phyloP scores from a whole-genome alignment of 2,113 vertebrate genomes.

The Pelecanoides urinatrix region DNA sequence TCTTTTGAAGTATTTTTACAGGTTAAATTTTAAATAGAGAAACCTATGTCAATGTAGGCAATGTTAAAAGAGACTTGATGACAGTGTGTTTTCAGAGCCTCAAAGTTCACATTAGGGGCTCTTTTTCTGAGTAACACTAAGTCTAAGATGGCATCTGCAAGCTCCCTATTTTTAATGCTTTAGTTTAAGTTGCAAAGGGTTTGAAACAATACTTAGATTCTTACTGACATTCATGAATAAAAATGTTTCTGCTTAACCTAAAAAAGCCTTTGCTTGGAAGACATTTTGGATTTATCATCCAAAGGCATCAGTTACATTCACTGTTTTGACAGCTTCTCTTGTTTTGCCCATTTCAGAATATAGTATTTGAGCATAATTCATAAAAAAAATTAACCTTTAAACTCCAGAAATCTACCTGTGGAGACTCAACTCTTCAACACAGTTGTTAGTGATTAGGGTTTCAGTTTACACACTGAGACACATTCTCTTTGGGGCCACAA shows the following conservation, averaged over 20 bases:
- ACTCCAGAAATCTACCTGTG: not conserved
- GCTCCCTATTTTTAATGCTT: slow-evolving; percentile 43
- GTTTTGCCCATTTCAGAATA: not conserved
- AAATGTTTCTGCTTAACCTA: slow-evolving; percentile 43
- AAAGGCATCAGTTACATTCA: not conserved
- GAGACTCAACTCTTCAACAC: not conserved
- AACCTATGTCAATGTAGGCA: not conserved
- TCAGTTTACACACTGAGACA: not conserved
- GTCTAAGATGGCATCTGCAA: slow-evolving; percentile 16
- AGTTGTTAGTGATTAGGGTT: not conserved
- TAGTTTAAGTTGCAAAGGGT: slow-evolving; percentile 3
- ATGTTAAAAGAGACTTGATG: slow-evolving; percentile 19
- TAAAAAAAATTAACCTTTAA: not conserved
- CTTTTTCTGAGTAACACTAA: not conserved
- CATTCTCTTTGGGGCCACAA: not conserved
- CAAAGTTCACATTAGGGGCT: not conserved
- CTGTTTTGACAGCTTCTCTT: not conserved
- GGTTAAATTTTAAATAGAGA: slow-evolving; percentile 59
- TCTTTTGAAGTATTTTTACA: slow-evolving; percentile 17
- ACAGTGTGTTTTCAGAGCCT: slow-evolving; percentile 34
- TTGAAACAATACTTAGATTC: slow-evolving; percentile 28
- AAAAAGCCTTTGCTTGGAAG: slow-evolving; percentile 37
- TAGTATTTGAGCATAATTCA: not conserved
- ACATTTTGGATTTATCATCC: slow-evolving; percentile 12
- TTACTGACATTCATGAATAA: slow-evolving; percentile 38